These are phyloP conservation scores for Plagodis dolabraria DNA, from an alignment of 2,888 invertebrate genomes.

Conservation along the genomic window DNA sequence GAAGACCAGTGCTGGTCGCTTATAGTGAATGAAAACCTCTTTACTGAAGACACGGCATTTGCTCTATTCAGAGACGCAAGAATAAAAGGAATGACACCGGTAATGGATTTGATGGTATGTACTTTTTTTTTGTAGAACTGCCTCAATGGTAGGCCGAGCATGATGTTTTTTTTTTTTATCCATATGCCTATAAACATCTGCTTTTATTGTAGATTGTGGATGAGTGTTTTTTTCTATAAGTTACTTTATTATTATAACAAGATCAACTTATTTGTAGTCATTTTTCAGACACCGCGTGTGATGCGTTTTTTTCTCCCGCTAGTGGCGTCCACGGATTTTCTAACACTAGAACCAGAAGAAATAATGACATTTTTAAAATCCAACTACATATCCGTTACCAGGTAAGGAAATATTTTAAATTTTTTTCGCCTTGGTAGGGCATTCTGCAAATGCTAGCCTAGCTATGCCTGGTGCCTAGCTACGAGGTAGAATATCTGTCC, in stretches of 20 bases:
- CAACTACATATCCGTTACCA: constrained; percentile 90
- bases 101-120: constrained; percentile 87
- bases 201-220: too few species aligned
- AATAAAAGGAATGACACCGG: constrained; percentile 81
- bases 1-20: constrained; percentile 92
- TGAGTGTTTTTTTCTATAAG: neutral
- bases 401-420: constrained; percentile 64
- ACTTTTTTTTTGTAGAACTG: neutral
- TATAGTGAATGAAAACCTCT: constrained; percentile 88
- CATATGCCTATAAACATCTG: too few species aligned
- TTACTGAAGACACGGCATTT: constrained; percentile 91
- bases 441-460: neutral
- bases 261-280: neutral
- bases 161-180: too few species aligned
- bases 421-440: neutral
- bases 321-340: constrained; percentile 90
- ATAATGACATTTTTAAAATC: constrained; percentile 88
- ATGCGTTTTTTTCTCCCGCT: constrained; percentile 91
- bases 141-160: neutral
- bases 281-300: constrained; percentile 86
- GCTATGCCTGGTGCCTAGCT: too few species aligned
- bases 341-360: constrained; percentile 87
- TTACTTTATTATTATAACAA: neutral
- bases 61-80: constrained; percentile 87
- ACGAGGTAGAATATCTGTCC: too few species aligned